Base-by-base conservation (phyloP, 2,113 vertebrate genomes). In the Tyrannus savana region DNA sequence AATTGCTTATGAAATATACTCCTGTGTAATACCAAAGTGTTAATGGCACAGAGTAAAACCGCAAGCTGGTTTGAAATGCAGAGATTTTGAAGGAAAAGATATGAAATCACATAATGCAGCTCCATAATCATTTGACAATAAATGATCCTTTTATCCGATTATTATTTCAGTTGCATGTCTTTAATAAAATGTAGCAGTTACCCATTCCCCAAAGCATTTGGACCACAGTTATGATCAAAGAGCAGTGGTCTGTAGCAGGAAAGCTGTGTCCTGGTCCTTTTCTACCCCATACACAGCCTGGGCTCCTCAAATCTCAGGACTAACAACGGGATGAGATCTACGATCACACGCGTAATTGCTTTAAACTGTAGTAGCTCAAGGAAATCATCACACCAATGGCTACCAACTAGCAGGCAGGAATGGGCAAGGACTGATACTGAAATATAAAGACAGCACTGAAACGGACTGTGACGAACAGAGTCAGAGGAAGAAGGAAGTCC, bases 61-160 rank as follows among this genome's bases (percentile, higher is more conserved):
- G 0, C 96, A 97, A 97, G 96, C 96, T 97, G 97, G 96, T 96
- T 92, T 96, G 90, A 97, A 96, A 96, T 84, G 89, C 76, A 94
- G 96, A 97, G 97, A 94, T 94, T 96, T 93, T 78, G 23, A 87
- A 93, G 87, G 75, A 42, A 84, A 95, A 84, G 33, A 96, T 90
- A 82, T 14, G 53, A 97, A 97, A 96, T 96, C 95, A 93, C 91
- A 91, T 96, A 98, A 97, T 96, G 82, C 90, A 96, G 69, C 77
- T 67, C 89, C 90, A 84, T 96, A 97, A 97, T 97, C 96, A 35
- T 93, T 89, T 56, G 96, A 96, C 93, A 97, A 93, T 96, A 97
- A 97, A 68, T 85, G 92, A 97, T 94, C 93, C 79, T 94, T 96
- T 97, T 94, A 97, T 97, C 97, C 50, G 91, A 96, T 97, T 96